Conservation (phyloP, 2,797 vertebrate species). For the Lithobates sylvaticus region DNA sequence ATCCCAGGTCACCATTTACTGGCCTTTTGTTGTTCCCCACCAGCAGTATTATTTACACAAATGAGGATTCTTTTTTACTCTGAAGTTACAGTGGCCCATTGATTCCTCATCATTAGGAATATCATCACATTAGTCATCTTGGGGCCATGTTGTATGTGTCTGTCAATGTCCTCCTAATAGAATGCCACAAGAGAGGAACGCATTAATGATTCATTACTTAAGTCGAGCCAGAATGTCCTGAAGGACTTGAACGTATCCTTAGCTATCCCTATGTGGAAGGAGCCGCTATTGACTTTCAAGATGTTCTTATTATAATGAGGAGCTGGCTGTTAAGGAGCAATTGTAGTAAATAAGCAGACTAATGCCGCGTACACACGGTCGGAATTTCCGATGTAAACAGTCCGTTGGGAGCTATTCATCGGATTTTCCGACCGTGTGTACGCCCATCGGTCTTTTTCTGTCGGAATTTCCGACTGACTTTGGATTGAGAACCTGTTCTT, state of each 20-base stretch:
- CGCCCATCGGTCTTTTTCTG: no score
- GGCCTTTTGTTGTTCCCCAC: conserved; percentile 11
- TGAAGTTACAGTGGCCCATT: conserved; percentile 6
- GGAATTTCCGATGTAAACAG: no score
- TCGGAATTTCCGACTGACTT: no score
- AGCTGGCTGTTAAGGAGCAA: no score
- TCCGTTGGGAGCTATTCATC: no score
- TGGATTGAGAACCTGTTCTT: no score
- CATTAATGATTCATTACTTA: conserved; percentile 29
- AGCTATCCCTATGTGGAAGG: not conserved
- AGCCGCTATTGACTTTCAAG: not conserved
- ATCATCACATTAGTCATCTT: conserved; percentile 36
- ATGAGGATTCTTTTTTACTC: not conserved
- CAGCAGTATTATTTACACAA: not conserved
- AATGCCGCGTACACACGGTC: no score
- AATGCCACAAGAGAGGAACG: not conserved
- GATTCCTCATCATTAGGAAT: conserved; percentile 9
- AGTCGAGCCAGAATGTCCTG: not conserved
- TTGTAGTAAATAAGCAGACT: no score
- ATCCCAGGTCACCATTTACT: conserved; percentile 14
- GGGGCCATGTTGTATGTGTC: not conserved
- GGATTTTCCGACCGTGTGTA: no score
- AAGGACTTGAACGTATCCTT: not conserved
- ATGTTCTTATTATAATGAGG: not conserved
- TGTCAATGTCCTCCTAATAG: not conserved